Evolutionary conservation across 92 coral and sea anemone species (phyloP).

Genomic region (Zoanthus solanderi): DNA sequence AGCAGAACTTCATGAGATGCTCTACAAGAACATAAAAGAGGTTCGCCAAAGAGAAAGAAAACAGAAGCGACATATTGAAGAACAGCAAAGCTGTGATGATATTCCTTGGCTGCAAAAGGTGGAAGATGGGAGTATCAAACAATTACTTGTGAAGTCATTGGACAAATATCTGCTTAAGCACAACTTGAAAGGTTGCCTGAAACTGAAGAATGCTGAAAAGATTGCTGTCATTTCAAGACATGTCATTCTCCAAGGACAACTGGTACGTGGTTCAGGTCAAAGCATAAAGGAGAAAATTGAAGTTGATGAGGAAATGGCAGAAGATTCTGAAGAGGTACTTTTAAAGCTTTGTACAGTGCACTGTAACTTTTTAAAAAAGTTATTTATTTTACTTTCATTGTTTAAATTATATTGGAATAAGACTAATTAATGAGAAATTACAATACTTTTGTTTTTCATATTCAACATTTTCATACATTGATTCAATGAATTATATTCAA

Average conservation of each 20-base stretch:
- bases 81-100: constrained; percentile 43
- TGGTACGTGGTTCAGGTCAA: constrained; percentile 13
- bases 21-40: constrained; percentile 20
- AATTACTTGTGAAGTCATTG: constrained; percentile 23
- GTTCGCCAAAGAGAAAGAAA: constrained; percentile 29
- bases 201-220: constrained; percentile 44
- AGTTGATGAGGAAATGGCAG: constrained; percentile 25
- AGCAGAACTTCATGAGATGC: constrained; percentile 41
- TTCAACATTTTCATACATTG: background rate
- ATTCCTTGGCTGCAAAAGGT: constrained; percentile 47
- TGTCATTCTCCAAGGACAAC: constrained; percentile 30
- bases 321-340: constrained; percentile 31
- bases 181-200: constrained; percentile 39
- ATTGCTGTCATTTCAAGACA: constrained; percentile 41
- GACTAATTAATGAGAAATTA: background rate
- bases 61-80: constrained; percentile 20
- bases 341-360: background rate
- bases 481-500: background rate
- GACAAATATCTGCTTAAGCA: constrained; percentile 46
- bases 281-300: constrained; percentile 13
- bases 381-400: background rate
- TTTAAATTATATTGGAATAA: background rate
- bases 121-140: constrained; percentile 35
- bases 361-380: background rate
- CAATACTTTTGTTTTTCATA: constrained; percentile 13